Base-by-base conservation (phyloP, 92 coral and sea anemone genomes). In the Desmophyllum pertusum region DNA sequence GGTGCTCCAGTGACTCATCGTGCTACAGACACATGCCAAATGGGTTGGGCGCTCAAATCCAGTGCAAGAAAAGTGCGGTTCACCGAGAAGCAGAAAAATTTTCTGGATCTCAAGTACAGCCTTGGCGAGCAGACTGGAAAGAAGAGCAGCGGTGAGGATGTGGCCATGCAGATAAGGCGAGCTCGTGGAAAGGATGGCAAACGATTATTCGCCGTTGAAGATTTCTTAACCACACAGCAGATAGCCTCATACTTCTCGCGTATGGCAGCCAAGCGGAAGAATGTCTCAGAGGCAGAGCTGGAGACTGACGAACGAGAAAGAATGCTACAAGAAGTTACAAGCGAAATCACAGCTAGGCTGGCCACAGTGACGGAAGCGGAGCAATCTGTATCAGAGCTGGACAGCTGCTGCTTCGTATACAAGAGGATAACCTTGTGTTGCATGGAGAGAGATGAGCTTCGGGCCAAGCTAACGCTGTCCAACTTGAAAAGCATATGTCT, bases 11-110 rank as follows among this genome's bases (percentile, higher is more conserved):
- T 57, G 69, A 48, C 31, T n/a, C 59, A 83, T 23, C 80, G 36
- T 55, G 46, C 43, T 55, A 71, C 62, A 50, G 69, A 82, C 76
- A 70, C 75, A 33, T 87, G 75, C 51, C 82, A 65, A 43, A 80
- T 36, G 86, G 87, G 90, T 23, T 87, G 90, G 78, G 90, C 90
- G 52, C 71, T 80, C 38, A 87, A 87, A 78, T 59, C 85, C 72
- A 81, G 72, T 42, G 8, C 53, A 5, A 75, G 33, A 51, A 84
- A 76, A 75, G 76, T 69, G 27, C 59, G 88, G 59, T 84, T 84
- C n/a, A 84, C 83, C 6, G 25, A 84, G 42, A 33, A 76, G 51
- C 88, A 84, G 39, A 84, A 73, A 57, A 39, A 38, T 10, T 84
- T 75, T 75, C 83, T 84, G 36, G 76, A 84, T 69, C 70, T 23